Evolutionary conservation across 2,113 vertebrate species (phyloP).

Genomic region (Caretta caretta): DNA sequence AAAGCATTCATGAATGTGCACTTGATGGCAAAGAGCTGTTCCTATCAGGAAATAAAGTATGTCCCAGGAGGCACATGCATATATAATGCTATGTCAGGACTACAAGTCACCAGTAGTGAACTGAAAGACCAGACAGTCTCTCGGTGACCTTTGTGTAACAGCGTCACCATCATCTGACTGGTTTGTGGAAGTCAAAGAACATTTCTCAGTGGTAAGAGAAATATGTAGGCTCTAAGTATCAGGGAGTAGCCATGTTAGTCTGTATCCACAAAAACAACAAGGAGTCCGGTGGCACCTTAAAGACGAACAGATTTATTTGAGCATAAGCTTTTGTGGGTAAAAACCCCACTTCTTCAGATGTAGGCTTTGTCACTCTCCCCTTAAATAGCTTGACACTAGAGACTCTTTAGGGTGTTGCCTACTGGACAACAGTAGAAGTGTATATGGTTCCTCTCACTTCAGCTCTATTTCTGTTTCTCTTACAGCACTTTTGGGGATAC

Average conservation of each 20-base stretch:
- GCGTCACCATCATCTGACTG: fast-evolving
- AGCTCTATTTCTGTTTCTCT: neutral
- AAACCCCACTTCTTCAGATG: too few relatives aligned
- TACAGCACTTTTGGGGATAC: fast-evolving
- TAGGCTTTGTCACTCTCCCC: neutral
- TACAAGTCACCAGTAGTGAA: fast-evolving
- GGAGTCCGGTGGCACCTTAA: too few relatives aligned
- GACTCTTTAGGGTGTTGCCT: neutral
- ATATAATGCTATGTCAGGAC: fast-evolving
- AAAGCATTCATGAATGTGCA: neutral
- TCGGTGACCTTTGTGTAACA: fast-evolving
- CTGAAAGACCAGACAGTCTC: neutral
- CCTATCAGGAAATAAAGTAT: neutral
- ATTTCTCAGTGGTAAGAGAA: fast-evolving
- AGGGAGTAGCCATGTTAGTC: too few relatives aligned
- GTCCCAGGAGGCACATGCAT: neutral
- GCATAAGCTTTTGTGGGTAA: too few relatives aligned
- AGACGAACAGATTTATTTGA: too few relatives aligned
- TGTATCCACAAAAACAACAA: too few relatives aligned
- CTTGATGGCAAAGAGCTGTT: neutral
- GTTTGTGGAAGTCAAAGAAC: neutral
- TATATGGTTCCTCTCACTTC: neutral
- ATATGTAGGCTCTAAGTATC: too few relatives aligned
- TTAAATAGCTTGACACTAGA: neutral
- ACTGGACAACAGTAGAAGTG: neutral